phyloP scores from a whole-genome alignment of 2,113 vertebrate genomes.

The Pachycephala philippinensis region DNA sequence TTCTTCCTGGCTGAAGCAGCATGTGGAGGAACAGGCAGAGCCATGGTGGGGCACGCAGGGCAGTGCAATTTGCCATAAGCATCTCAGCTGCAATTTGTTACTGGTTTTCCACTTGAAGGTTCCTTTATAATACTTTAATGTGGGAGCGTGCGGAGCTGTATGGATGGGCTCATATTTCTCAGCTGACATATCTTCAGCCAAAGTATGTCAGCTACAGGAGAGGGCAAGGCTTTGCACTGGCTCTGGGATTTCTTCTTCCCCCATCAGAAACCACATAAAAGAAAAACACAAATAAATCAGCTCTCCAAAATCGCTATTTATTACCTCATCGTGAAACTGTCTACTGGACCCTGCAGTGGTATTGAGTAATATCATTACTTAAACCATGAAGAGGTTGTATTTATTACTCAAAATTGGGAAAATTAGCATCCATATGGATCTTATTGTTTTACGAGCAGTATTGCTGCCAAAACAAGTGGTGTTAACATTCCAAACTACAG shows the following conservation, averaged over 20 bases:
- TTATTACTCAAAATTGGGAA: conserved; percentile 55
- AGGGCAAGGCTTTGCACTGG: conserved; percentile 49
- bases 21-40: neutral
- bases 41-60: neutral
- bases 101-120: conserved; percentile 63
- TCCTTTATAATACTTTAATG: conserved; percentile 48
- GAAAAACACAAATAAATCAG: conserved; percentile 56
- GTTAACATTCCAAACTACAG: conserved; percentile 58
- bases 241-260: conserved; percentile 52
- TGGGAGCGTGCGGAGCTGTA: conserved; percentile 30
- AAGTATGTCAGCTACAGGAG: conserved; percentile 59
- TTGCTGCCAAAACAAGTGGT: conserved; percentile 54
- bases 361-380: conserved; percentile 60
- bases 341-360: conserved; percentile 52
- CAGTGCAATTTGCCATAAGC: neutral
- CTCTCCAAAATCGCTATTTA: conserved; percentile 57
- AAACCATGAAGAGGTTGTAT: conserved; percentile 49
- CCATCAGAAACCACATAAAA: conserved; percentile 58
- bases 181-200: conserved; percentile 61
- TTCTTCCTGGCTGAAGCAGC: neutral
- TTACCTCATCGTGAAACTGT: conserved; percentile 53
- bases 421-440: conserved; percentile 67
- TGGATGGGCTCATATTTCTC: conserved; percentile 58
- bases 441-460: conserved; percentile 49
- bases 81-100: conserved; percentile 60